Percentiles rank a stretch among this genome's conserved stretches.
phyloP scores from a whole-genome alignment of 2,888 invertebrate genomes.

The Zelleria hepariella region DNA sequence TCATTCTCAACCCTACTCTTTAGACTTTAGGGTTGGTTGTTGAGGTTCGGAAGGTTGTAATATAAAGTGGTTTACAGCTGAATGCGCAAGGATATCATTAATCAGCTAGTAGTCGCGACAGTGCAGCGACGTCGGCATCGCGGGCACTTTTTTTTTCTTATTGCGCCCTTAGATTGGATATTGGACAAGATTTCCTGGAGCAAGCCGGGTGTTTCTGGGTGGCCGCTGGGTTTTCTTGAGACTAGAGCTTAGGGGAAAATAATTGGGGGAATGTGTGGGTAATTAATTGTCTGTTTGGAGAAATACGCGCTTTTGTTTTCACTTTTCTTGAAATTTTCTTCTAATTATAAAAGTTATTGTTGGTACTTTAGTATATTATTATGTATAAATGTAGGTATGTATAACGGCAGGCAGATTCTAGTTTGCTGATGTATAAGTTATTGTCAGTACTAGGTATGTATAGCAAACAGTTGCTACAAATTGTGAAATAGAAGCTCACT shows the following conservation, averaged over 20 bases:
- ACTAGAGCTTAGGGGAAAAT: conserved; percentile 11
- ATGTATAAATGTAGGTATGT: no score
- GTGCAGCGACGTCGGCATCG: conserved; percentile 59
- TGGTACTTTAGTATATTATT: no score
- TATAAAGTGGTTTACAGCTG: conserved; percentile 44
- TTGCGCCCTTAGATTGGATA: conserved; percentile 66
- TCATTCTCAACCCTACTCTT: conserved; percentile 13
- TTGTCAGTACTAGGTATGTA: no score
- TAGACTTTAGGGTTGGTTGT: background rate
- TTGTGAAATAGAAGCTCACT: no score
- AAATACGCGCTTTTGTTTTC: no score
- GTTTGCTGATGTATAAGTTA: no score
- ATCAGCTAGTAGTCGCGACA: conserved; percentile 69
- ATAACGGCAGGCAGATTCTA: no score
- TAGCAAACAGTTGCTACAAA: no score
- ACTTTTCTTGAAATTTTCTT: no score
- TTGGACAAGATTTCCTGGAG: conserved; percentile 68
- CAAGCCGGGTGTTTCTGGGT: conserved; percentile 34
- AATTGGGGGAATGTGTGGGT: background rate
- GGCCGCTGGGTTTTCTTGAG: conserved; percentile 31
- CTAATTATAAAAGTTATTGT: no score
- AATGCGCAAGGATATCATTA: conserved; percentile 63
- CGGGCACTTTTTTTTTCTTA: conserved; percentile 64
- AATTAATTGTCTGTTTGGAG: no score
- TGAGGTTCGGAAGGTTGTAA: conserved; percentile 11